Base-by-base conservation (phyloP, 2,797 vertebrate genomes). In the Coccyzus lansbergi region DNA sequence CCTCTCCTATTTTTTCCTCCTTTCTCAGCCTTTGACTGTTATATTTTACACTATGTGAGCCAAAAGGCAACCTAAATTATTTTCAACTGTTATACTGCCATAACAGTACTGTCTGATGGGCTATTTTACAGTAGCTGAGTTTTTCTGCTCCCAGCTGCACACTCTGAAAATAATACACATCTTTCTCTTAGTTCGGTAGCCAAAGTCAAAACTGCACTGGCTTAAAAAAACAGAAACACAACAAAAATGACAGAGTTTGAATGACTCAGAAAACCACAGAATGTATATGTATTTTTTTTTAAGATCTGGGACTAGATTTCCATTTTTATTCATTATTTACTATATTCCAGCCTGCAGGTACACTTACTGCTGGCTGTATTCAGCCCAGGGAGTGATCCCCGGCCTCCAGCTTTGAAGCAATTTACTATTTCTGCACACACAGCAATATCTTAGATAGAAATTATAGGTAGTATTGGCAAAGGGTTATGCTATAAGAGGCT, bases 321-420 rank as follows among this genome's bases (percentile, higher is more conserved):
- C 49, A 15, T 65, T 78, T 92, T 53, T 20, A 53, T 60, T n/a
- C 10, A 63, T 69, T 51, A 69, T 38, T 78, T 83, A 42, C 34
- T 75, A 16, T 25, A 56, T 49, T 71, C 33, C 48, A 67, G 28
- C 44, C 81, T 64, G 53, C 21, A 88, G 29, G n/a, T 38, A 86
- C 58, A 86, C 88, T 92, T 87, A 68, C 49, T 83, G 34, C 56
- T 28, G 31, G 29, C 80, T 16, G 15, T n/a, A 83, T 75, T 78
- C 69, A 90, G 48, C 40, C 78, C n/a, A 83, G n/a, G n/a, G 21
- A 81, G 22, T 25, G 38, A 83, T 55, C 59, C 56, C 38, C 69
- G 46, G 38, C 59, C 31, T 88, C 38, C 26, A 88, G 63, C 31
- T 88, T 76, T 51, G 55, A 84, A 79, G 38, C 51, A 72, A 69